These are phyloP conservation scores for Cepaea hortensis DNA, from an alignment of 2,888 invertebrate species.

Conservation along the genomic window DNA sequence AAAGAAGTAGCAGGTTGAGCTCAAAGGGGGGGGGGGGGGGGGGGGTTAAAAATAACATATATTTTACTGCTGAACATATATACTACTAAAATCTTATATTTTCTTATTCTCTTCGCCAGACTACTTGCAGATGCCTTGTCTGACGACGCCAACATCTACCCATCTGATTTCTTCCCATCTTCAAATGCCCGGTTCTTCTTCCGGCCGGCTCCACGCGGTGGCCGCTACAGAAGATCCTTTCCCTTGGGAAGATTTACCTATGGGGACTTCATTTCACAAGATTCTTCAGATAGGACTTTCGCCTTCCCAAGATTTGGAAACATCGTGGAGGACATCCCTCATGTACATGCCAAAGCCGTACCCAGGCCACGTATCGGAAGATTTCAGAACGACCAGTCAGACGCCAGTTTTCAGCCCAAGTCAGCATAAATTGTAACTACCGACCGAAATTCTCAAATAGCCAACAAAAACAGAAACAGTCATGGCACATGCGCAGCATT, in stretches of 20 bases:
- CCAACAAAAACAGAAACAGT: neutral
- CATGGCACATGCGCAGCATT: neutral
- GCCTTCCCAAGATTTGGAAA: conserved; percentile 26
- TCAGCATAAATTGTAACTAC: neutral
- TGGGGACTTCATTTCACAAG: conserved; percentile 18
- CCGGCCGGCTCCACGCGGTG: conserved; percentile 40
- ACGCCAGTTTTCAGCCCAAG: neutral
- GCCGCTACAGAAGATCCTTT: conserved; percentile 38
- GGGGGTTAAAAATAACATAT: no score
- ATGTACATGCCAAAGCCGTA: conserved; percentile 30
- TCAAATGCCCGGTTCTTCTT: conserved; percentile 18
- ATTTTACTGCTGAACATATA: no score
- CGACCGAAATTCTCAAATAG: neutral
- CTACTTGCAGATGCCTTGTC: neutral
- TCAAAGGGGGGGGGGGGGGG: no score
- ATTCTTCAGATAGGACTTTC: neutral
- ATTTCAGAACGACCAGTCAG: conserved; percentile 5
- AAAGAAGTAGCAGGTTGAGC: no score
- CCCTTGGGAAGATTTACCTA: conserved; percentile 7
- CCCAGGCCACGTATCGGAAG: conserved; percentile 39
- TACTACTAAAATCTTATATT: neutral
- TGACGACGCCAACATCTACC: neutral
- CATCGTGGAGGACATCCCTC: neutral
- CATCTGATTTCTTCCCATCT: conserved; percentile 17
- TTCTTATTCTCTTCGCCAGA: neutral